Evolutionary conservation across 2,113 vertebrate species (phyloP).

Genomic region (Engystomops pustulosus): DNA sequence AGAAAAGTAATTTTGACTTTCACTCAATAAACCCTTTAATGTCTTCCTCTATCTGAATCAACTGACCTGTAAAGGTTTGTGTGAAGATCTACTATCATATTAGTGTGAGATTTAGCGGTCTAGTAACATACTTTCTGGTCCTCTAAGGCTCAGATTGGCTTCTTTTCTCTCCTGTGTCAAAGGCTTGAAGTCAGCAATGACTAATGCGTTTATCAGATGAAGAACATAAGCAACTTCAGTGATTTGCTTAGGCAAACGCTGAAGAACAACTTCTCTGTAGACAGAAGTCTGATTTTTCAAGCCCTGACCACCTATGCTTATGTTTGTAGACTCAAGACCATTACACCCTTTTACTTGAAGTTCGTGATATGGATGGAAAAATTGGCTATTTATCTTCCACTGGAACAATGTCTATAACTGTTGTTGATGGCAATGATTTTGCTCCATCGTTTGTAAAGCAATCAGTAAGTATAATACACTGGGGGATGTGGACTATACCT

Average conservation of each 20-base stretch:
- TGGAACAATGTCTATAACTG: constrained; percentile 73
- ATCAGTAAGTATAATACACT: constrained; percentile 87
- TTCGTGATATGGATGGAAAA: constrained; percentile 79
- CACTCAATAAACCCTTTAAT: background rate
- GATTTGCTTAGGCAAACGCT: background rate
- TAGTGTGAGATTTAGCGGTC: too few species aligned
- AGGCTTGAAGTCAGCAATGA: background rate
- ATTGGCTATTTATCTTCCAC: constrained; percentile 74
- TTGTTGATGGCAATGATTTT: constrained; percentile 86
- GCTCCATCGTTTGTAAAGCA: constrained; percentile 75
- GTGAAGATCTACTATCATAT: background rate
- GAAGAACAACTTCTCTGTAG: background rate
- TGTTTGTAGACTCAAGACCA: constrained; percentile 72
- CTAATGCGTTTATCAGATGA: background rate
- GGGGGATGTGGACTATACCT: too few species aligned
- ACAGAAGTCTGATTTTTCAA: background rate
- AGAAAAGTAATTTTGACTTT: too few species aligned
- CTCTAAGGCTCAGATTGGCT: background rate
- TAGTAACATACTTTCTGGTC: background rate
- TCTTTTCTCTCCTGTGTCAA: background rate
- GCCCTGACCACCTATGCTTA: background rate
- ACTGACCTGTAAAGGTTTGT: background rate
- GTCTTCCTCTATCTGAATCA: background rate
- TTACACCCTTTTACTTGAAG: constrained; percentile 73
- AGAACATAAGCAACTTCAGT: background rate